Percentiles rank a stretch among this genome's conserved stretches.
phyloP scores from a whole-genome alignment of 1,140 invertebrate genomes.

The Pseudomyrmex gracilis region DNA sequence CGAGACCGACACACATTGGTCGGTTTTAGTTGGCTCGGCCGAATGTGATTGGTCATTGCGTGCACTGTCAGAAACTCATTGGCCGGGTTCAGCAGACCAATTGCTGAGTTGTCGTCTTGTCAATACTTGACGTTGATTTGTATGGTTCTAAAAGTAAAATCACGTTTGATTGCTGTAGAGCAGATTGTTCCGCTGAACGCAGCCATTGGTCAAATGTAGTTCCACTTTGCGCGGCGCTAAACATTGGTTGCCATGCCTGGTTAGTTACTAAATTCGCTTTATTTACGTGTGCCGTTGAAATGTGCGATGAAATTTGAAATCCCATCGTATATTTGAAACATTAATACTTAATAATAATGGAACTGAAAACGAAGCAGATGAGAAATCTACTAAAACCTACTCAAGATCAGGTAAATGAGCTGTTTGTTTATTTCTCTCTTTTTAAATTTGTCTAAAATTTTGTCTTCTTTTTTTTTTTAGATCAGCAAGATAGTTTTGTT shows the following conservation, averaged over 20 bases:
- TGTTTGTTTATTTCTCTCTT: neutral
- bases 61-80: too few species aligned
- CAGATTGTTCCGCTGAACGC: too few species aligned
- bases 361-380: conserved; percentile 77
- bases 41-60: too few species aligned
- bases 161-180: too few species aligned
- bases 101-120: too few species aligned
- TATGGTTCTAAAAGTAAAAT: too few species aligned
- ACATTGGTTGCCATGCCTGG: conserved; percentile 43
- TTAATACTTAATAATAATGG: conserved; percentile 66
- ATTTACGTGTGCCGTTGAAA: conserved; percentile 61
- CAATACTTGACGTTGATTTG: too few species aligned
- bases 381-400: conserved; percentile 71
- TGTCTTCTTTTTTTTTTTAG: conserved; percentile 61
- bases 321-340: neutral
- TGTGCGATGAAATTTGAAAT: conserved; percentile 39
- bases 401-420: conserved; percentile 73
- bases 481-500: conserved; percentile 71
- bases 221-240: too few species aligned
- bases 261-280: conserved; percentile 64
- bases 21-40: too few species aligned
- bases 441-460: neutral
- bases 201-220: too few species aligned
- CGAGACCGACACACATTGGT: too few species aligned
- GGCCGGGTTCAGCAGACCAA: too few species aligned